Base-by-base conservation (phyloP, 2,888 invertebrate genomes). In the Caenorhabditis afra region DNA sequence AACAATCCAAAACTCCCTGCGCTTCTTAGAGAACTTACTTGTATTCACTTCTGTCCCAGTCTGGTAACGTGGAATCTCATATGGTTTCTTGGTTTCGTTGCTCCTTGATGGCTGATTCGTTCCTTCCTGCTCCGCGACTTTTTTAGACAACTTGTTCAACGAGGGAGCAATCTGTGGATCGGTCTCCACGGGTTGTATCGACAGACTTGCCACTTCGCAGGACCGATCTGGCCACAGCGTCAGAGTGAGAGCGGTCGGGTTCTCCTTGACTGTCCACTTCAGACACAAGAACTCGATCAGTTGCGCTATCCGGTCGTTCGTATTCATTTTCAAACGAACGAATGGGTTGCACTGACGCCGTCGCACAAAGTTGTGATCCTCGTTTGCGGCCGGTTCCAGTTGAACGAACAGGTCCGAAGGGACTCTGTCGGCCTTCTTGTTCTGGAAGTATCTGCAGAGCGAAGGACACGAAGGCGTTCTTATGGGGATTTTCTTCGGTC, bases 401-500 rank as follows among this genome's bases (percentile, higher is more conserved):
- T 59, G 66, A 11, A 87, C 44, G 8, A 45, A 65, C 14, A 87
- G 35, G 14, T 84, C 81, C 10, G 65, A 49, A 0, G 86, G 86
- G 16, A 87, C 66, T 29, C 81, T 85, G 14, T 82, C 79, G 22
- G 76, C 74, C 52, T 81, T 80, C 61, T 83, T 74, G 29, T 70
- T 41, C 85, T 86, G 75, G 22, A 88, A 88, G 64, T 81, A 87
- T 58, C 83, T 83, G 14, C 81, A 67, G 4, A 87, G 78, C 14
- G 85, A 78, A 4, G 83, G 83, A 66, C 87, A 87, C 8, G 71
- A 68, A 7, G 88, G 88, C 10, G 87, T 88, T 53, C 73, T 23
- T 7, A 65, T 52, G 0, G 14, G 58, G n/a, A 74, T 49, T 1
- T 11, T 4, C 20, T 23, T 47, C 20, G 41, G 16, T 8, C 62